A percentile compares a stretch with the other conserved stretches of the same genome.
These are phyloP conservation scores for Zelostemma sp. DNA, from an alignment of 1,140 invertebrate genomes.

Conservation along the genomic window DNA sequence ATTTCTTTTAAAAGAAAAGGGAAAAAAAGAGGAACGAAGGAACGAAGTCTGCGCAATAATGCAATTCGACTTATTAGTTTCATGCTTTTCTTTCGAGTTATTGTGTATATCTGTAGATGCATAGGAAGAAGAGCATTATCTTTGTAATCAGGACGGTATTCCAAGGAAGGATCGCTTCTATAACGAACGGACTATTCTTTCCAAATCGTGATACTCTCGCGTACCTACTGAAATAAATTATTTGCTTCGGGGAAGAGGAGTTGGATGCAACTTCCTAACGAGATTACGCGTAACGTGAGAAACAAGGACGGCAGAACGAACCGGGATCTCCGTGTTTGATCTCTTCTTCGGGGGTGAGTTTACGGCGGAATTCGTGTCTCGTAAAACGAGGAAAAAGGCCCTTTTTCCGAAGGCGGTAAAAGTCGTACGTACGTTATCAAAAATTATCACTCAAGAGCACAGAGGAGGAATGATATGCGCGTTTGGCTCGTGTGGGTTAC, in stretches of 20 bases:
- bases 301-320: conserved; percentile 4
- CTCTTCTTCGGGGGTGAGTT: not conserved
- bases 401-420: not conserved
- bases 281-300: conserved; percentile 18
- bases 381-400: conserved; percentile 4
- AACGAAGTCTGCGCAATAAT: conserved; percentile 5
- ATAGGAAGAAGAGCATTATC: conserved; percentile 1
- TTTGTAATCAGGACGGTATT: not conserved
- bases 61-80: conserved; percentile 10
- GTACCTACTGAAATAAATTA: conserved; percentile 25
- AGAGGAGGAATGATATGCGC: conserved; percentile 22
- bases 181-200: conserved; percentile 7
- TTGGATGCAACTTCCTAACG: conserved; percentile 19
- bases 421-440: conserved; percentile 21
- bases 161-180: not conserved
- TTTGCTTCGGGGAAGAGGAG: conserved; percentile 10
- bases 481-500: conserved; percentile 25
- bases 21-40: not conserved
- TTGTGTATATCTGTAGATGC: not conserved
- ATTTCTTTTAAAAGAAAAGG: not conserved
- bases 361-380: not conserved
- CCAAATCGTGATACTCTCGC: conserved; percentile 9
- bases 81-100: not conserved
- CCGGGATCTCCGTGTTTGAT: not conserved
- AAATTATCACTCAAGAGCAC: conserved; percentile 35